Conservation (phyloP, 2,797 vertebrate species). For the Malurus leucopterus region DNA sequence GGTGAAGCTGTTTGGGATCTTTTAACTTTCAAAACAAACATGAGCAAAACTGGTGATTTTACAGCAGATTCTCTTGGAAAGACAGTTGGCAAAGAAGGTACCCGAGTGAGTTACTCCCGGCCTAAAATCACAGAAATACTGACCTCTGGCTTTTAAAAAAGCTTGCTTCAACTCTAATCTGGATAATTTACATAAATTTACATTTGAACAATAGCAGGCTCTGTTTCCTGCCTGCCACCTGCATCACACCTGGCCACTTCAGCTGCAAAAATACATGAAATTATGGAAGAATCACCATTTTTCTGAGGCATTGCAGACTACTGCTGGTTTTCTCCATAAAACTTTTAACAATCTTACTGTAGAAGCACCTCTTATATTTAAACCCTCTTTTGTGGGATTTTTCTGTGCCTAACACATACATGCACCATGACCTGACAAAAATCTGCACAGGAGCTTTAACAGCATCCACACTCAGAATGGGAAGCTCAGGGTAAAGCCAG, state of each 20-base stretch:
- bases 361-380: not conserved
- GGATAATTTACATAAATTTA: not conserved
- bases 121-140: not conserved
- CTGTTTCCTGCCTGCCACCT: not conserved
- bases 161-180: not conserved
- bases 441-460: not conserved
- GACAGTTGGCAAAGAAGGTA: not conserved
- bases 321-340: not conserved
- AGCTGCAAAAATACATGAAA: not conserved
- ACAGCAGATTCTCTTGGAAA: not conserved
- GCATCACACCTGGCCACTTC: not conserved
- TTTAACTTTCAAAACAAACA: not conserved
- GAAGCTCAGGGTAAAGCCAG: too few relatives aligned
- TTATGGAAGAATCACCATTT: not conserved
- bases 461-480: fast-evolving
- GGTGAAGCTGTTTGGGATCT: not conserved
- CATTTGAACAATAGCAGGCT: not conserved
- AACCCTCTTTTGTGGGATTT: not conserved
- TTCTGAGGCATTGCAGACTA: not conserved
- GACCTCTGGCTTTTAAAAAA: not conserved
- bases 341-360: not conserved
- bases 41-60: not conserved
- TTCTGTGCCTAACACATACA: not conserved
- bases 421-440: not conserved
- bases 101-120: not conserved